These are phyloP conservation scores for Alauda arvensis DNA, from an alignment of 2,797 vertebrate genomes.

Conservation along the genomic window DNA sequence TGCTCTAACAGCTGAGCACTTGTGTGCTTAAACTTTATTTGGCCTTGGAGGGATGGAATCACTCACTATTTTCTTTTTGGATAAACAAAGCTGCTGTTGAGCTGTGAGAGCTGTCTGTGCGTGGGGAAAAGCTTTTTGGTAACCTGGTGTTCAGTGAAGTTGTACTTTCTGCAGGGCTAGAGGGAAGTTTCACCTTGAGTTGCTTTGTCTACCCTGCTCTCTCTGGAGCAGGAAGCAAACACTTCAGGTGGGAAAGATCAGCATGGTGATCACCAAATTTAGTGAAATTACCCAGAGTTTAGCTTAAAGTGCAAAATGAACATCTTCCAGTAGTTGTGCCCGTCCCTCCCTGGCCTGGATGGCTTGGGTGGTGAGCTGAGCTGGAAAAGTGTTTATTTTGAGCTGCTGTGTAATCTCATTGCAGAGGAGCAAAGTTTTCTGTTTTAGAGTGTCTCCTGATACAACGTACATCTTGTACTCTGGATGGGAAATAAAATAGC, in stretches of 20 bases:
- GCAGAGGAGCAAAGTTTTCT: background rate
- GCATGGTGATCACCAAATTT: background rate
- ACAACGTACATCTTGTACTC: background rate
- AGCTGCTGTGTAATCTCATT: background rate
- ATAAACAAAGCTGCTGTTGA: background rate
- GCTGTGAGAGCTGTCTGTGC: background rate
- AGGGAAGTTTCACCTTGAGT: background rate
- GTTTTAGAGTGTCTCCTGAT: background rate
- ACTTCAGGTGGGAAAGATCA: background rate
- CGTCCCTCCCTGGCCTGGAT: background rate
- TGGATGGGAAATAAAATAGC: background rate
- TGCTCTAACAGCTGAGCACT: accelerated
- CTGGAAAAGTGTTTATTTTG: accelerated
- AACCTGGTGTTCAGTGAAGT: accelerated
- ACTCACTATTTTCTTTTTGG: background rate
- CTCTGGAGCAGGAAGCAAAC: background rate
- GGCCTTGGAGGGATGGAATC: background rate
- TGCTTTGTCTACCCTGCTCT: accelerated
- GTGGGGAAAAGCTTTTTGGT: background rate
- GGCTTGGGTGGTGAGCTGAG: accelerated
- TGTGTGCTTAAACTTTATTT: background rate
- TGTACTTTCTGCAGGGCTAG: background rate
- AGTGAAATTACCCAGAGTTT: background rate
- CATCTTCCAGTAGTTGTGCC: background rate
- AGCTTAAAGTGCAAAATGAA: accelerated